Percentiles rank a stretch among this genome's conserved stretches.
phyloP scores from a whole-genome alignment of 2,888 invertebrate genomes.

The Clepsis dumicolana region DNA sequence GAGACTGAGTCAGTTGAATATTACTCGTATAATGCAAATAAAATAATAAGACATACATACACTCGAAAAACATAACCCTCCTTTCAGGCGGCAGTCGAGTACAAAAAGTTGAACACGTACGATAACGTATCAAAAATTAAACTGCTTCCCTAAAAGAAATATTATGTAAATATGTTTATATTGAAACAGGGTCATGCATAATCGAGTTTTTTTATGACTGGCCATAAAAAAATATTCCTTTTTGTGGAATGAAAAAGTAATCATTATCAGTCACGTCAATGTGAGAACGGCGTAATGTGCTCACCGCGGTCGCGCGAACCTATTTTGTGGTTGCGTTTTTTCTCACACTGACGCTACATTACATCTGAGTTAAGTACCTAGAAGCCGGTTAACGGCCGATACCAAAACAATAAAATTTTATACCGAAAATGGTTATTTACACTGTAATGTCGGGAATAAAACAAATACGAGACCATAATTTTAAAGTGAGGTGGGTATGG shows the following conservation, averaged over 20 bases:
- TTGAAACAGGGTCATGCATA: constrained; percentile 35
- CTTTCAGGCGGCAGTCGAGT: too few relatives aligned
- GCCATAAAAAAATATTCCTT: constrained; percentile 28
- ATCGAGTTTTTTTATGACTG: constrained; percentile 35
- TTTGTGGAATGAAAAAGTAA: constrained; percentile 37
- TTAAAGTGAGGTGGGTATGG: neutral
- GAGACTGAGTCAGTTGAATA: too few relatives aligned
- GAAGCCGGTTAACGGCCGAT: neutral
- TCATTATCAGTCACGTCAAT: constrained; percentile 34
- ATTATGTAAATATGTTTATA: constrained; percentile 36
- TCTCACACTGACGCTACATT: neutral
- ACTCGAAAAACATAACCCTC: too few relatives aligned
- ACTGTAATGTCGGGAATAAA: neutral
- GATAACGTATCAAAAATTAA: constrained; percentile 20
- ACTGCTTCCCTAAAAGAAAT: constrained; percentile 19
- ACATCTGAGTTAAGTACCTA: constrained; percentile 5
- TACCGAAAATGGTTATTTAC: neutral
- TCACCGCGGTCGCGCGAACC: constrained; percentile 6
- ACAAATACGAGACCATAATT: neutral
- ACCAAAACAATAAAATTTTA: neutral
- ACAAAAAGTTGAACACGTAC: neutral
- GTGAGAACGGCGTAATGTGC: constrained; percentile 8
- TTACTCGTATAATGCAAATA: too few relatives aligned
- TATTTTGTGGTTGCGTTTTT: constrained; percentile 15
- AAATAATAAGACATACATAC: too few relatives aligned